Evolutionary conservation across 2,888 invertebrate species (phyloP), one percentile per base, ranked within the genome.

Genomic region (Corbicula japonica): DNA sequence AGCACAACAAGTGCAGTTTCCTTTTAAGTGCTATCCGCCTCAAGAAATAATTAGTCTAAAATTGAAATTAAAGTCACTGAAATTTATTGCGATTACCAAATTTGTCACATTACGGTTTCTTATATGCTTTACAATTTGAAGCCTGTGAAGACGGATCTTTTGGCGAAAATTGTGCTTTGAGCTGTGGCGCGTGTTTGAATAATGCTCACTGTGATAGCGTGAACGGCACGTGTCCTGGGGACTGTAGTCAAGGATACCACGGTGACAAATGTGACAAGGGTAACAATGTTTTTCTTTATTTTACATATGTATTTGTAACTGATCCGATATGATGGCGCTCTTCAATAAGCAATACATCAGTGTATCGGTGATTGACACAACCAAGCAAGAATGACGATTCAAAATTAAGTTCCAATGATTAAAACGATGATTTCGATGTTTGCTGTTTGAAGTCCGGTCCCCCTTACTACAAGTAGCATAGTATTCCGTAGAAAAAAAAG

Each of bases 241-340:
- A 83, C 10, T 88, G 87, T 83, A 54, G 75, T 8, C 70, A 72
- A 30, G 88, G 88, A 6, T 87, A 73, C 72, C 73, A 77, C 34
- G 88, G 87, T 21, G 44, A 35, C 0, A 38, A 28, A 6, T 72
- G 80, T 50, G 44, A 44, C 38, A 41, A 30, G 28, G 80, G 80
- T 80, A 72, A 54, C n/a, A n/a, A n/a, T n/a, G n/a, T n/a, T n/a
- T n/a, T n/a, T n/a, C n/a, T 15, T 41, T 41, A 41, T 15, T 12
- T 41, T 15, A 41, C 41, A 41, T 41, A 41, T 41, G 8, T 41
- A 41, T 12, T 41, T 41, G 8, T 12, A 12, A 41, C 41, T 41
- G 41, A 41, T 15, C 10, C 41, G 41, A 12, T 41, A 41, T 41
- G 8, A 12, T 41, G 8, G 8, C 41, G 41, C 15, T 41, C n/a